A percentile compares a stretch with the other conserved stretches of the same genome.
phyloP scores from a whole-genome alignment of 2,113 vertebrate species.

The Tychaedon coryphoeus region DNA sequence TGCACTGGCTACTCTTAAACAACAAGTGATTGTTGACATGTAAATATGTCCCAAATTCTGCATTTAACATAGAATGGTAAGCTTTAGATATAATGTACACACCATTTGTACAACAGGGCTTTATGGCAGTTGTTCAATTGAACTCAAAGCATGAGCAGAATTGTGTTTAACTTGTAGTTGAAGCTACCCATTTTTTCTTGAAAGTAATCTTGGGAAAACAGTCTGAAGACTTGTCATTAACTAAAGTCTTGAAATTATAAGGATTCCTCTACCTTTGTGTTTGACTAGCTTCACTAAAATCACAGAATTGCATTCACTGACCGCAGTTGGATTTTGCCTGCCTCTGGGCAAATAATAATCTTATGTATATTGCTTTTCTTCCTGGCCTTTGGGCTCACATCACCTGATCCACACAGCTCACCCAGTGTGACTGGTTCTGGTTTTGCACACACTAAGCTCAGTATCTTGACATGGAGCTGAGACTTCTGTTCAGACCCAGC shows the following conservation, averaged over 20 bases:
- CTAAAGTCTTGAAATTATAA: not conserved
- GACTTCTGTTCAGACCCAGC: not conserved
- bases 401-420: not conserved
- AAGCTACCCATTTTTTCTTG: not conserved
- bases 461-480: not conserved
- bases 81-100: not conserved
- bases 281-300: not conserved
- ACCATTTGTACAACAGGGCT: not conserved
- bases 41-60: not conserved
- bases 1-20: not conserved
- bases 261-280: not conserved
- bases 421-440: not conserved
- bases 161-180: not conserved
- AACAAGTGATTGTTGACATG: not conserved
- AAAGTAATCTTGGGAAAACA: not conserved
- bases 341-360: not conserved
- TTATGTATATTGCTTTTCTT: not conserved
- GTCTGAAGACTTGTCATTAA: not conserved
- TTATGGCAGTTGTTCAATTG: not conserved
- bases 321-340: not conserved
- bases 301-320: not conserved
- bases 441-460: not conserved
- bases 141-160: not conserved
- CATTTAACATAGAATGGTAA: not conserved
- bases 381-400: fast-evolving